Conservation (phyloP, 1,140 invertebrate genomes). For the Drosophila subobscura region DNA sequence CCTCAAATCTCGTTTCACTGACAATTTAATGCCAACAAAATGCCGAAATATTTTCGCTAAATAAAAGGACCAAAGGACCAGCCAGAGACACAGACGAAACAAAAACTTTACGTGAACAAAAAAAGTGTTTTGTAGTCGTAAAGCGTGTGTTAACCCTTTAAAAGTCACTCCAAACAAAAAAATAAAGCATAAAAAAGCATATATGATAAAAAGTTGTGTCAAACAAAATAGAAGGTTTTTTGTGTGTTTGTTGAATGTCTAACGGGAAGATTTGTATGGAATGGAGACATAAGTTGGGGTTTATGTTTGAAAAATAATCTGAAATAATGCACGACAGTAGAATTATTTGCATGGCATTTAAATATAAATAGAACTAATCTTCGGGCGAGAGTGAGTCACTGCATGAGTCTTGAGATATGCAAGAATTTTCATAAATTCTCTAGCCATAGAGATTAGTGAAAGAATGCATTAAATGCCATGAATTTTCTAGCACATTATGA, state of each 20-base stretch:
- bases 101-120: conserved; percentile 36
- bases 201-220: conserved; percentile 44
- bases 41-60: conserved; percentile 69
- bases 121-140: conserved; percentile 48
- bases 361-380: too few species aligned
- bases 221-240: conserved; percentile 26
- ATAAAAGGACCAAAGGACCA: conserved; percentile 35
- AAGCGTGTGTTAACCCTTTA: conserved; percentile 65
- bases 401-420: too few species aligned
- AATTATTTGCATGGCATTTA: too few species aligned
- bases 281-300: conserved; percentile 21
- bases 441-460: too few species aligned
- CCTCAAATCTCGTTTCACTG: conserved; percentile 67
- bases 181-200: conserved; percentile 4
- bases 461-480: too few species aligned
- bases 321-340: conserved; percentile 6
- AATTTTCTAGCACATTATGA: too few species aligned
- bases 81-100: conserved; percentile 10
- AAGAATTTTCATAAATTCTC: too few species aligned
- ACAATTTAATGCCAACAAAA: conserved; percentile 79
- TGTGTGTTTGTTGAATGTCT: conserved; percentile 20
- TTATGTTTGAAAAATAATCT: conserved; percentile 34
- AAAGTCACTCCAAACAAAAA: conserved; percentile 36
- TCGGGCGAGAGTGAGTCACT: too few species aligned
- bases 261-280: conserved; percentile 24